phyloP scores from a whole-genome alignment of 2,797 vertebrate genomes.

The Gallirallus australis region DNA sequence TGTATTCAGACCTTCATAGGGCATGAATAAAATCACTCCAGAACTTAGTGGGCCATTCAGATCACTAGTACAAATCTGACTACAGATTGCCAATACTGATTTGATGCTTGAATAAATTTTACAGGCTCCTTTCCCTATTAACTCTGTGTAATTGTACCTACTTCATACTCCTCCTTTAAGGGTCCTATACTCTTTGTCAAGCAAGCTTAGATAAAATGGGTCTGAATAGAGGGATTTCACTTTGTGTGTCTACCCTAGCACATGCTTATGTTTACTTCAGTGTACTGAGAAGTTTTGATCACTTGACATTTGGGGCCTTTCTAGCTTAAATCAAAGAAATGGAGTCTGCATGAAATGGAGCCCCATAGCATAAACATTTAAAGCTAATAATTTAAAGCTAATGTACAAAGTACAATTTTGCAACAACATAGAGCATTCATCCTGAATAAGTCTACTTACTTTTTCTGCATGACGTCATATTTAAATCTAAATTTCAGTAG shows the following conservation, averaged over 20 bases:
- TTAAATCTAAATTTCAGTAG: slow-evolving; percentile 79
- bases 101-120: neutral
- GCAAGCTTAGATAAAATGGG: neutral
- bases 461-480: slow-evolving; percentile 81
- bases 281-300: slow-evolving; percentile 62
- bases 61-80: neutral
- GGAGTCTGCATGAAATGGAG: slow-evolving; percentile 69
- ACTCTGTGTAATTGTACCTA: neutral
- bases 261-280: slow-evolving; percentile 72
- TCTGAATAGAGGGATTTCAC: slow-evolving; percentile 80
- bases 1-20: slow-evolving; percentile 78
- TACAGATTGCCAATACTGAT: neutral
- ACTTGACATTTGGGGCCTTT: slow-evolving; percentile 41
- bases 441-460: slow-evolving; percentile 75
- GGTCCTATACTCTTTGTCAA: neutral
- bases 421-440: slow-evolving; percentile 67
- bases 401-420: slow-evolving; percentile 55
- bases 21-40: neutral
- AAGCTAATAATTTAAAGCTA: slow-evolving; percentile 44
- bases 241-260: slow-evolving; percentile 71
- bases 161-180: neutral
- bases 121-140: neutral
- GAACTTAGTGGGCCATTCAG: neutral
- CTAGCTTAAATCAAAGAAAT: slow-evolving; percentile 45
- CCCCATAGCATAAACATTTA: slow-evolving; percentile 56